Percentiles rank a stretch among this genome's conserved stretches.
Evolutionary conservation across 2,888 invertebrate genomes (phyloP).

Genomic region (Ormia ochracea): DNA sequence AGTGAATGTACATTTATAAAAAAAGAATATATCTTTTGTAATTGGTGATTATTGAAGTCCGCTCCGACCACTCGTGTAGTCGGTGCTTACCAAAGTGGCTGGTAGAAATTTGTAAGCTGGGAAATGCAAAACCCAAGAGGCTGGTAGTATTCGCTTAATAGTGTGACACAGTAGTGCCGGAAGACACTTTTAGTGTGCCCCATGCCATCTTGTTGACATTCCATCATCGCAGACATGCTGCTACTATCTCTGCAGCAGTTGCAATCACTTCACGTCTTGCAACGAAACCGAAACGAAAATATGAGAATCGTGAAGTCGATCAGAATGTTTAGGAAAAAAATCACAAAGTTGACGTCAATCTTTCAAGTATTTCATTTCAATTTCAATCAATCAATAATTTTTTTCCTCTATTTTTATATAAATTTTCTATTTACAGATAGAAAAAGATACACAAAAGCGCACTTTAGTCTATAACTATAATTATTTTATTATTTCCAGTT

Average conservation of each 20-base stretch:
- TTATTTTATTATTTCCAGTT: conserved; percentile 14
- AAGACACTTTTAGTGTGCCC: neutral
- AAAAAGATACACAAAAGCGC: conserved; percentile 6
- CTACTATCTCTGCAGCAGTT: conserved; percentile 5
- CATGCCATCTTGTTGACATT: neutral
- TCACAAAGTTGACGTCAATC: conserved; percentile 52
- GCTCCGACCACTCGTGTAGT: too few species aligned
- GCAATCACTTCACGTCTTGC: conserved; percentile 14
- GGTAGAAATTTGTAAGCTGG: too few species aligned
- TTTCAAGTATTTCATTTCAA: conserved; percentile 58
- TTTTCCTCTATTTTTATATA: neutral
- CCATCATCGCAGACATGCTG: neutral
- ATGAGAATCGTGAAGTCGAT: conserved; percentile 47
- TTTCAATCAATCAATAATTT: conserved; percentile 51
- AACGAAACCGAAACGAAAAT: conserved; percentile 26
- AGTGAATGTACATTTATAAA: too few species aligned
- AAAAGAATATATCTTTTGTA: too few species aligned
- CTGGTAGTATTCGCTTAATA: too few species aligned
- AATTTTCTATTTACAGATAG: conserved; percentile 35
- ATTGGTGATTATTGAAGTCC: too few species aligned
- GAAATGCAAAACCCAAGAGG: too few species aligned
- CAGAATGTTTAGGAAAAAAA: conserved; percentile 41
- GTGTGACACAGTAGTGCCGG: too few species aligned
- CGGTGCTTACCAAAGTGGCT: too few species aligned
- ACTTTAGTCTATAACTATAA: conserved; percentile 22